phyloP scores from a whole-genome alignment of 1,140 invertebrate genomes.

The Lanistes nyassanus region DNA sequence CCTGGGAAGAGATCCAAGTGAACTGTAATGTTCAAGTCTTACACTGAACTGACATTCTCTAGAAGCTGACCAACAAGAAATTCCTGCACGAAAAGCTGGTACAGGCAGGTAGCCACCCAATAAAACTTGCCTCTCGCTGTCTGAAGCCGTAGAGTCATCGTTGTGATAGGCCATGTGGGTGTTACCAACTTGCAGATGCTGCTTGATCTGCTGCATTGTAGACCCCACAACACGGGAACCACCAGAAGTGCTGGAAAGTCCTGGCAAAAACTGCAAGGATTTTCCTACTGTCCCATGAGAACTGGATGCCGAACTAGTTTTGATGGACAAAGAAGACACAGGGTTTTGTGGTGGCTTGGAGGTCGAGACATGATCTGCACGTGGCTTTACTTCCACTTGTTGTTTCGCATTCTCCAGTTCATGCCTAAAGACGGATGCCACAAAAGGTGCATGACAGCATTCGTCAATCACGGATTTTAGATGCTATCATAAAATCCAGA shows the following conservation, averaged over 20 bases:
- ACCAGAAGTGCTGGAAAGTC: no score
- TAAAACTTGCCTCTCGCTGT: constrained; percentile 25
- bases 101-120: no score
- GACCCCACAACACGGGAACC: constrained; percentile 1
- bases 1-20: no score
- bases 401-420: constrained; percentile 28
- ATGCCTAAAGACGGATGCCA: constrained; percentile 14
- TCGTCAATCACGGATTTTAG: neutral
- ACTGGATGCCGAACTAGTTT: neutral
- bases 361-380: neutral
- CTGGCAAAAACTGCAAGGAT: neutral
- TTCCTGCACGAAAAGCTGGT: no score
- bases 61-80: no score
- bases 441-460: neutral
- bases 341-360: no score
- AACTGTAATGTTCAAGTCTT: no score
- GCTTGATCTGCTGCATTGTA: constrained; percentile 24
- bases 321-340: neutral
- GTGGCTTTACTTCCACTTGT: constrained; percentile 22
- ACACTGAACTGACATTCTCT: no score
- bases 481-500: no score
- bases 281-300: neutral
- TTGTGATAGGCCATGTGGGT: neutral
- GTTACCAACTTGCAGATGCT: constrained; percentile 25
- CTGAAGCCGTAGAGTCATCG: constrained; percentile 21